These are phyloP conservation scores for Sinohyriopsis cumingii DNA, from an alignment of 2,888 invertebrate species.

Conservation along the genomic window DNA sequence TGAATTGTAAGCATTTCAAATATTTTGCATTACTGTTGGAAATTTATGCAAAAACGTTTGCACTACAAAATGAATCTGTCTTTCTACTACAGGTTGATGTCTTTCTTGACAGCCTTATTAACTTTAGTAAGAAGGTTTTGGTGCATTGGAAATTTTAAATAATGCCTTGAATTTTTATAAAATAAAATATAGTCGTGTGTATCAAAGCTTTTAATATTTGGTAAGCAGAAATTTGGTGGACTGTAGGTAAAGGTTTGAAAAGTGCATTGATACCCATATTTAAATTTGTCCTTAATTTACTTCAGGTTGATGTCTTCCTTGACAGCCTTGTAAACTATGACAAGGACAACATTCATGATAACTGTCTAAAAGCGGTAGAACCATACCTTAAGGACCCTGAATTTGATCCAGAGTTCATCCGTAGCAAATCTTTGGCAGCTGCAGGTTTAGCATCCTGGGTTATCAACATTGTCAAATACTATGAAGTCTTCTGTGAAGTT, in stretches of 20 bases:
- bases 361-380: conserved; percentile 93
- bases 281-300: neutral
- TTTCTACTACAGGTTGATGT: conserved; percentile 79
- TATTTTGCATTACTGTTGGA: no score
- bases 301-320: conserved; percentile 86
- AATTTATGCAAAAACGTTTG: no score
- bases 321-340: conserved; percentile 90
- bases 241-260: no score
- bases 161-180: no score
- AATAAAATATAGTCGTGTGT: no score
- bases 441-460: conserved; percentile 97
- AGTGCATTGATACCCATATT: no score
- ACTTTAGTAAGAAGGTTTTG: no score
- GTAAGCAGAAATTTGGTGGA: no score
- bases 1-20: no score
- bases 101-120: conserved; percentile 86
- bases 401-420: conserved; percentile 94
- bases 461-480: conserved; percentile 95
- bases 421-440: conserved; percentile 93
- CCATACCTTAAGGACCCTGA: conserved; percentile 94
- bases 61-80: no score
- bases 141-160: no score
- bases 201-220: no score
- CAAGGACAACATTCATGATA: conserved; percentile 96
- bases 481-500: conserved; percentile 96